Conservation (phyloP, 2,888 invertebrate genomes). For the Muscina levida region DNA sequence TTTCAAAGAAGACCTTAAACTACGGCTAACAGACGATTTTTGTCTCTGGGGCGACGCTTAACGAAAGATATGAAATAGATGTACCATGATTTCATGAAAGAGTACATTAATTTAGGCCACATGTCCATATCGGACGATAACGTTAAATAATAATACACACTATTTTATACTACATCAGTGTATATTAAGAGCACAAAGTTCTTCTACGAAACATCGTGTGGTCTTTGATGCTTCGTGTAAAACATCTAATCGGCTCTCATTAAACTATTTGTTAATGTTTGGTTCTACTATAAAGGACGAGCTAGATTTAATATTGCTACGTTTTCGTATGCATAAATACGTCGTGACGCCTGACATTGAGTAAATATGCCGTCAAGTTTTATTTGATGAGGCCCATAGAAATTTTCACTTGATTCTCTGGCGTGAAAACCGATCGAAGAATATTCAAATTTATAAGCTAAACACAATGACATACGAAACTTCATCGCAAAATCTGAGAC, state of each 20-base stretch:
- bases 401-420: slow-evolving; percentile 36
- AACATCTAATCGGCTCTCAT: not conserved
- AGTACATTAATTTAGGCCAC: too few relatives aligned
- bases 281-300: slow-evolving; percentile 40
- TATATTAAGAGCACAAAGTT: slow-evolving; percentile 36
- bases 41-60: too few relatives aligned
- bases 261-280: slow-evolving; percentile 59
- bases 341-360: too few relatives aligned
- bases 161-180: slow-evolving; percentile 58
- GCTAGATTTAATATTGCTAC: slow-evolving; percentile 27
- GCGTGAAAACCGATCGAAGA: slow-evolving; percentile 19
- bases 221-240: too few relatives aligned
- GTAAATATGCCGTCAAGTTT: slow-evolving; percentile 33
- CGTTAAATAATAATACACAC: too few relatives aligned
- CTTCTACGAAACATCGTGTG: too few relatives aligned
- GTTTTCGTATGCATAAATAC: too few relatives aligned
- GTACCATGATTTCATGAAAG: slow-evolving; percentile 59
- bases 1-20: slow-evolving; percentile 53
- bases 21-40: too few relatives aligned
- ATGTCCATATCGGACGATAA: too few relatives aligned
- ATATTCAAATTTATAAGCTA: not conserved
- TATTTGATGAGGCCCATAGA: slow-evolving; percentile 37
- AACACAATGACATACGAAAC: too few relatives aligned
- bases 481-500: too few relatives aligned
- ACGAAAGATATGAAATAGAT: too few relatives aligned